Evolutionary conservation across 2,113 vertebrate genomes (phyloP), one percentile per base, ranked within the genome.

Genomic region (Leptobrachium leishanense): DNA sequence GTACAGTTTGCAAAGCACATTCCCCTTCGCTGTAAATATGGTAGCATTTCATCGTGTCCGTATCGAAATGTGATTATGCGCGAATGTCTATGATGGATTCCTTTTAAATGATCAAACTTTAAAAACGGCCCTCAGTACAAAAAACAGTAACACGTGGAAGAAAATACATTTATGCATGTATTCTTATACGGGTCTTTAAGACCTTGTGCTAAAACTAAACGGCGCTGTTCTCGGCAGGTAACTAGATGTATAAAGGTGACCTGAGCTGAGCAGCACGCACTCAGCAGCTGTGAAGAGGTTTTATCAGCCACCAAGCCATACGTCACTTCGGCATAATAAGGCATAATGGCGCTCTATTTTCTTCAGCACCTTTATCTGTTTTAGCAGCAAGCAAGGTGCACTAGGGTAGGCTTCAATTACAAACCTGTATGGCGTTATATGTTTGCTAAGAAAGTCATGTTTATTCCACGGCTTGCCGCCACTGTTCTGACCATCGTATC

Each of bases 321-420:
- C 63, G 72, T 68, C 76, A 72, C 55, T 72, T 57, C 68, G 54
- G 77, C 20, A 50, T 73, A 66, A 79, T 72, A 64, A 72, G 55
- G 66, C 42, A 31, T 79, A 79, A 79, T 79, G 70, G 62, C 65
- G 43, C 62, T 46, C 70, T 73, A 67, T 79, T 73, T 79, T 79
- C 62, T 50, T 12, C 9, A 64, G 31, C 13, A 39, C 39, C 76
- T 78, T 79, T 72, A 72, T 79, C 13, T 72, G 54, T 15, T 20
- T 11, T 8, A 70, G 76, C 55, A 59, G n/a, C 57, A 68, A 4
- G 65, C 12, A 8, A 53, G 31, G 40, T 13, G 75, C 75, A 69
- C 15, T 44, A 46, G 41, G 53, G 57, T 44, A 63, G 62, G 20
- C 12, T 5, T 70, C 42, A 63, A 77, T 70, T 57, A 71, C 55